Percentiles rank a stretch among this genome's conserved stretches.
Evolutionary conservation across 2,797 vertebrate genomes (phyloP).

Genomic region (Urocyon cinereoargenteus): DNA sequence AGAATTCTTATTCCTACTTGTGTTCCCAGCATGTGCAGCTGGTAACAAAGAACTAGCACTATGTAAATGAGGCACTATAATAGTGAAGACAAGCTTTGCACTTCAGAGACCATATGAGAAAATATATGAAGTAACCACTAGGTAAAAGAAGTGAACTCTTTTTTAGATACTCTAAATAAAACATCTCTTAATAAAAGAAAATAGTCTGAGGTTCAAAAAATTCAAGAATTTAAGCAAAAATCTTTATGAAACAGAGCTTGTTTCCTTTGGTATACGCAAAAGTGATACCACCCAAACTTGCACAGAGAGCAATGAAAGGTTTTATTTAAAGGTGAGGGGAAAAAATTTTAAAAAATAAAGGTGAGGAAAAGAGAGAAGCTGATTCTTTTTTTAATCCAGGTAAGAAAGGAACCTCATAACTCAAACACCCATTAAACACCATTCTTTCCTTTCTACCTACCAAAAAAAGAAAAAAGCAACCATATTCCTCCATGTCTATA

Average conservation of each 20-base stretch:
- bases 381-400: not conserved
- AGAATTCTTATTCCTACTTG: not conserved
- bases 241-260: not conserved
- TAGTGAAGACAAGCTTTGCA: not conserved
- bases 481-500: not conserved
- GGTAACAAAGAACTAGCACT: not conserved
- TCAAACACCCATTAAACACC: not conserved
- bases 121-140: not conserved
- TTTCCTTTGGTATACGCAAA: conserved; percentile 23
- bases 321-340: not conserved
- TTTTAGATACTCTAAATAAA: not conserved
- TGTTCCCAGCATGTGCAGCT: not conserved
- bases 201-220: not conserved
- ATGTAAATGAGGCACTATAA: not conserved
- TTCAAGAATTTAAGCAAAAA: conserved; percentile 44
- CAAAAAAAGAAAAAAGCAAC: not conserved
- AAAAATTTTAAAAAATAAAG: not conserved
- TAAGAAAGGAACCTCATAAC: not conserved
- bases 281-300: not conserved
- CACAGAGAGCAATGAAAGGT: not conserved
- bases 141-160: conserved; percentile 24
- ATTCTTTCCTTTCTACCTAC: not conserved
- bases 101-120: not conserved
- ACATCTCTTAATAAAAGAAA: not conserved
- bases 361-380: not conserved